Evolutionary conservation across 2,888 invertebrate species (phyloP), one percentile per base, ranked within the genome.

Genomic region (Drosophila meridiana): DNA sequence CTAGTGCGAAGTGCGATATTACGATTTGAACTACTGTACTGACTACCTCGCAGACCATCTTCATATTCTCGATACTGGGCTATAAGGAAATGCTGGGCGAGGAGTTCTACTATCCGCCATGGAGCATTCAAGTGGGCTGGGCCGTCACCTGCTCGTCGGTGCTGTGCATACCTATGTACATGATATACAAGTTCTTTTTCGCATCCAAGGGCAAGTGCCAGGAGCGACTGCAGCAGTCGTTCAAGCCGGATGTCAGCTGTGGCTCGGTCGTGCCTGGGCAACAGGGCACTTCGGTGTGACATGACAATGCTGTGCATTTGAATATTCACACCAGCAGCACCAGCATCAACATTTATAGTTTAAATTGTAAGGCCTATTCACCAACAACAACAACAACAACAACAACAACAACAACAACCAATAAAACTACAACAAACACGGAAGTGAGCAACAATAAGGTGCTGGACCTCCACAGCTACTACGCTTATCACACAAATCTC

Each of bases 111-210:
- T 97, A 97, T 93, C 97, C 97, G 0, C 94, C 94, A 59, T 98
- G 97, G 97, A 96, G 96, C 82, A 95, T 96, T 91, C 94, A 94
- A 60, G 95, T 97, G 63, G 98, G 98, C 30, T 97, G 97, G 96
- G 92, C 95, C 32, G 94, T 98, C 88, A 98, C 98, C 0, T 95
- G 95, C 58, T 97, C 97, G 53, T 98, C 98, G 32, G 96, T 98
- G 73, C 94, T 97, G 71, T 97, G 97, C 92, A 97, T 98, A 79
- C 98, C 98, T 2, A 91, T 95, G 78, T 98, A 97, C 93, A 96
- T 97, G 82, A 85, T 97, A 66, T 98, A 97, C 94, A 96, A 96
- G 93, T 94, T 96, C 82, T 92, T 94, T 65, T 92, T 94, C 66
- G 95, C 95, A 60, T 96, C 96, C 0, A 96, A 96, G 38, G 97